Evolutionary conservation across 2,113 vertebrate species (phyloP).

Genomic region (Danionella cerebrum): DNA sequence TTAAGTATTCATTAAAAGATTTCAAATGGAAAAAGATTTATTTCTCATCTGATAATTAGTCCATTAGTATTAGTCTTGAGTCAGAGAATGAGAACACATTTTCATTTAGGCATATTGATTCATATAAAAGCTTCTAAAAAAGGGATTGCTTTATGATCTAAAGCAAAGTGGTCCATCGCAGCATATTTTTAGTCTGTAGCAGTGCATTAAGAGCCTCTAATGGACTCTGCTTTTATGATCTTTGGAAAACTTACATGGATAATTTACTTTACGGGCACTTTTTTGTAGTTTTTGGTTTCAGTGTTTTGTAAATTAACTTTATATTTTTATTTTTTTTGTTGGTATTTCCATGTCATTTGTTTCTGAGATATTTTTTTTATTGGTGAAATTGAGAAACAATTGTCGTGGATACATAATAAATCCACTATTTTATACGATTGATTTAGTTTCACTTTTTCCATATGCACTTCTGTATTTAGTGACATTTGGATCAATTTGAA

Average conservation of each 20-base stretch:
- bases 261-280: not conserved
- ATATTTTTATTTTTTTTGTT: too few relatives aligned
- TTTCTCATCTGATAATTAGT: not conserved
- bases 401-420: too few relatives aligned
- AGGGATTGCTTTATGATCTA: not conserved
- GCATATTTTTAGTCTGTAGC: not conserved
- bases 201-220: conserved; percentile 5
- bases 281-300: not conserved
- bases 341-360: too few relatives aligned
- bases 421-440: too few relatives aligned
- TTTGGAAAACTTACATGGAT: not conserved
- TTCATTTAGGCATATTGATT: not conserved
- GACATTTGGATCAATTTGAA: too few relatives aligned
- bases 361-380: too few relatives aligned
- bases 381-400: too few relatives aligned
- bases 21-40: not conserved
- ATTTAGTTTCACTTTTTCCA: too few relatives aligned
- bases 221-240: not conserved
- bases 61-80: not conserved
- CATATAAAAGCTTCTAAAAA: not conserved
- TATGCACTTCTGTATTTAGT: too few relatives aligned
- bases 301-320: too few relatives aligned
- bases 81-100: not conserved
- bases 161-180: not conserved
- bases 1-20: not conserved